Evolutionary conservation across 37 sponge, comb jelly and placozoan species (phyloP).

Genomic region (Crambe crambe): DNA sequence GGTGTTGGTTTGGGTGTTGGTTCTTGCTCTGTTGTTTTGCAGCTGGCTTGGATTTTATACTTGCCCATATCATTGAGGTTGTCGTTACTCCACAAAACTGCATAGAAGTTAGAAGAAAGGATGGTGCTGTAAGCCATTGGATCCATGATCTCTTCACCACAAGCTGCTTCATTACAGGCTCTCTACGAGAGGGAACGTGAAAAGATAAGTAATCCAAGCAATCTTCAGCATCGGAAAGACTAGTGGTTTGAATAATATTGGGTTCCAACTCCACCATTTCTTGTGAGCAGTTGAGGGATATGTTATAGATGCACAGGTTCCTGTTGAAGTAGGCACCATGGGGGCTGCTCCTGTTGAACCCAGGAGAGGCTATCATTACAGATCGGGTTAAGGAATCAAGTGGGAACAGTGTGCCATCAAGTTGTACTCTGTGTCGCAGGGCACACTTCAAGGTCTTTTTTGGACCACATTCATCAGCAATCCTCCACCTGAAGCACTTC

Average conservation of each 20-base stretch:
- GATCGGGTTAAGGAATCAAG: background rate
- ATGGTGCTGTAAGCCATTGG: background rate
- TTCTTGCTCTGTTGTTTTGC: no score
- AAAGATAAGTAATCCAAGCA: conserved; percentile 5
- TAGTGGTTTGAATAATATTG: background rate
- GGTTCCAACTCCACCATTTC: conserved; percentile 2
- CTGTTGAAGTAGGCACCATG: conserved; percentile 5
- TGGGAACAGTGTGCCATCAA: background rate
- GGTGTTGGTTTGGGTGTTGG: no score
- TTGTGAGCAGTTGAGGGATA: conserved; percentile 2
- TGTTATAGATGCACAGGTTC: conserved; percentile 7
- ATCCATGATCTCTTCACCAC: background rate
- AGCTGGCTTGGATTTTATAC: background rate
- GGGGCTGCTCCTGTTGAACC: conserved; percentile 1
- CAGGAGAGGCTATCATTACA: conserved; percentile 8
- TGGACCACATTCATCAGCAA: background rate
- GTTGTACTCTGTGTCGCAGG: background rate
- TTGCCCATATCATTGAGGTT: background rate
- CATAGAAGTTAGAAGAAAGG: background rate
- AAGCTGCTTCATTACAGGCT: background rate
- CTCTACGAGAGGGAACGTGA: background rate
- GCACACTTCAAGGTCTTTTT: background rate
- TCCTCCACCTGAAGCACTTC: conserved; percentile 1
- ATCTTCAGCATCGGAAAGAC: background rate
- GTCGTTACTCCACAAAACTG: background rate